These are phyloP conservation scores for Rhinoderma darwinii DNA, from an alignment of 2,113 vertebrate genomes.

Conservation along the genomic window DNA sequence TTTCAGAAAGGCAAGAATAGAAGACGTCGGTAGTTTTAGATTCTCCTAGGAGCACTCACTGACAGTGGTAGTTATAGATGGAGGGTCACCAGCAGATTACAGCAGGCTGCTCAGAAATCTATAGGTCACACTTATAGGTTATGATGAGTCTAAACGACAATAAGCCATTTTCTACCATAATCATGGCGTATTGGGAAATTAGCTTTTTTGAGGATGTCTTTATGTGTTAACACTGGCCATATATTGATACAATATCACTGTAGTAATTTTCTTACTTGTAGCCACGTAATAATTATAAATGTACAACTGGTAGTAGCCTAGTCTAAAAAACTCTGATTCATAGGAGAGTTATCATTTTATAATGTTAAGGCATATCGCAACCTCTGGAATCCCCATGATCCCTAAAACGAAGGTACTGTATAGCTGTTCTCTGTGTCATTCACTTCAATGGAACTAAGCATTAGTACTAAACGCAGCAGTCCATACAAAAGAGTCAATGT, in stretches of 20 bases:
- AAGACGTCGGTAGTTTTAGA: not conserved
- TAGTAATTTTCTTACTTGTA: not conserved
- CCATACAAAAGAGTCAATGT: too few relatives aligned
- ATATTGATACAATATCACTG: not conserved
- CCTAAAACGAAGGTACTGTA: too few relatives aligned
- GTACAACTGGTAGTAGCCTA: too few relatives aligned
- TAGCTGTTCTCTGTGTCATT: too few relatives aligned
- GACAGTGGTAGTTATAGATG: not conserved
- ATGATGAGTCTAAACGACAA: not conserved
- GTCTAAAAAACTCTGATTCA: too few relatives aligned
- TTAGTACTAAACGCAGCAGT: too few relatives aligned
- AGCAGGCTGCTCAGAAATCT: not conserved
- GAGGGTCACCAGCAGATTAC: not conserved
- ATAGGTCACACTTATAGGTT: not conserved
- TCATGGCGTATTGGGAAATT: not conserved
- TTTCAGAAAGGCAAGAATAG: not conserved
- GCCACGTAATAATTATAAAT: too few relatives aligned
- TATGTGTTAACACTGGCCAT: not conserved
- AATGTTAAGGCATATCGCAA: not conserved
- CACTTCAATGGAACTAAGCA: too few relatives aligned
- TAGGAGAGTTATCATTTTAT: not conserved
- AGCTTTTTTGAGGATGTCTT: not conserved
- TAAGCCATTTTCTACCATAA: not conserved
- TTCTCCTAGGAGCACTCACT: not conserved
- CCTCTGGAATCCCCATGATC: too few relatives aligned